These are phyloP conservation scores for Tiliacea citrago DNA, from an alignment of 2,888 invertebrate species.

Conservation along the genomic window DNA sequence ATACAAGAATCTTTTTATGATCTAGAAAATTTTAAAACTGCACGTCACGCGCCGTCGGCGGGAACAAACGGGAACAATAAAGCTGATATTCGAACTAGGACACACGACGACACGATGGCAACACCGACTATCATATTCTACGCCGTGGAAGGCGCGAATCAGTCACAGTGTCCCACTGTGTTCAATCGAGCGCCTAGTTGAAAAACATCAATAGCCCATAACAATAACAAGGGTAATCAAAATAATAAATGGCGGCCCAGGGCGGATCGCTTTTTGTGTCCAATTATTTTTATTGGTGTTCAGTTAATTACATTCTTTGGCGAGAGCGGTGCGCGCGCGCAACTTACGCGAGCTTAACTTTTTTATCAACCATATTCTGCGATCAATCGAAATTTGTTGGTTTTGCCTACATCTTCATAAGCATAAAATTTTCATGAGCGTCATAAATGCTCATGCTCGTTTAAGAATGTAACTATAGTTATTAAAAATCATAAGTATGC, in stretches of 20 bases:
- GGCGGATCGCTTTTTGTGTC: constrained; percentile 85
- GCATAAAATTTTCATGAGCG: constrained; percentile 55
- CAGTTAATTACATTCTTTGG: constrained; percentile 88
- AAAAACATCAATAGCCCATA: constrained; percentile 75
- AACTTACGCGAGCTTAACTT: constrained; percentile 65
- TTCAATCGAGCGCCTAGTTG: constrained; percentile 66
- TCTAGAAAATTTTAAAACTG: constrained; percentile 66
- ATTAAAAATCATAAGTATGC: constrained; percentile 38
- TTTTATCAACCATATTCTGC: constrained; percentile 68
- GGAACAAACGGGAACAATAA: constrained; percentile 78
- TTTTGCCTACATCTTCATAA: constrained; percentile 61
- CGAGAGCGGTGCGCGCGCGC: constrained; percentile 76
- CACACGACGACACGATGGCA: constrained; percentile 62
- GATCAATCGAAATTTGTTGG: constrained; percentile 63
- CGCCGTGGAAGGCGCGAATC: constrained; percentile 19
- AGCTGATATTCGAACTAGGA: constrained; percentile 64
- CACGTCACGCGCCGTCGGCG: constrained; percentile 77
- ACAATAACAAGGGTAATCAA: constrained; percentile 87
- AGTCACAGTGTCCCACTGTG: constrained; percentile 61
- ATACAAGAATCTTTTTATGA: constrained; percentile 64
- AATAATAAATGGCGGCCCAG: constrained; percentile 85
- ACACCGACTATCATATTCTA: constrained; percentile 31
- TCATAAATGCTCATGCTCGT: constrained; percentile 46
- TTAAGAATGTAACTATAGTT: constrained; percentile 37
- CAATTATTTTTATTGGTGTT: constrained; percentile 89